Conservation (phyloP, 2,888 invertebrate genomes). For the Pardosa pseudoannulata region DNA sequence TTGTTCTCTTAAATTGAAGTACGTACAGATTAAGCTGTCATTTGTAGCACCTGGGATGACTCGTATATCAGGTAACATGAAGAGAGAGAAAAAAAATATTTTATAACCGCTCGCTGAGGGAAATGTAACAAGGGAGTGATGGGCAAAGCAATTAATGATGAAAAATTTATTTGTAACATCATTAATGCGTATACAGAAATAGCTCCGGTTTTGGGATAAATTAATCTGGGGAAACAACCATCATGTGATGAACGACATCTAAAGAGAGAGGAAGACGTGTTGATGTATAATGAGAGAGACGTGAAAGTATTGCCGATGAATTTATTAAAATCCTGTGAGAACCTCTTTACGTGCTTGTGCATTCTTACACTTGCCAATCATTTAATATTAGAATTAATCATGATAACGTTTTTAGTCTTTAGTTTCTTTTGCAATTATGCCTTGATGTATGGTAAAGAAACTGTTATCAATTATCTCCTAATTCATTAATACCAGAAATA, state of each 20-base stretch:
- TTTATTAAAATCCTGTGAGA: no score
- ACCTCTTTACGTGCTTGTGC: no score
- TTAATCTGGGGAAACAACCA: neutral
- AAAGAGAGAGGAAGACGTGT: no score
- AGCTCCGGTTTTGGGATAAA: neutral
- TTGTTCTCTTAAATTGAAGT: no score
- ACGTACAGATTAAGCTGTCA: no score
- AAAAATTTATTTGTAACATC: neutral
- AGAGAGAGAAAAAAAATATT: neutral
- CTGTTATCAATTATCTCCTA: no score
- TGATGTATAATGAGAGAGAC: no score
- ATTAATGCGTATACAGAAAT: neutral
- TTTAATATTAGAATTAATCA: neutral
- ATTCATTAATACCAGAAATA: no score
- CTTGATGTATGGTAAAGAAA: no score
- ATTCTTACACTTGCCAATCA: neutral
- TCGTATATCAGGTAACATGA: neutral
- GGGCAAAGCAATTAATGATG: neutral
- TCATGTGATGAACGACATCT: no score
- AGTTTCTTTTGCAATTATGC: no score
- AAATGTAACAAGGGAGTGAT: neutral
- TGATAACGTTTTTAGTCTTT: neutral
- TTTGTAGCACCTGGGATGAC: neutral
- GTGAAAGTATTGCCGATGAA: no score
- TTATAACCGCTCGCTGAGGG: neutral